Evolutionary conservation across 2,797 vertebrate genomes (phyloP).

Genomic region (Gallirallus australis): DNA sequence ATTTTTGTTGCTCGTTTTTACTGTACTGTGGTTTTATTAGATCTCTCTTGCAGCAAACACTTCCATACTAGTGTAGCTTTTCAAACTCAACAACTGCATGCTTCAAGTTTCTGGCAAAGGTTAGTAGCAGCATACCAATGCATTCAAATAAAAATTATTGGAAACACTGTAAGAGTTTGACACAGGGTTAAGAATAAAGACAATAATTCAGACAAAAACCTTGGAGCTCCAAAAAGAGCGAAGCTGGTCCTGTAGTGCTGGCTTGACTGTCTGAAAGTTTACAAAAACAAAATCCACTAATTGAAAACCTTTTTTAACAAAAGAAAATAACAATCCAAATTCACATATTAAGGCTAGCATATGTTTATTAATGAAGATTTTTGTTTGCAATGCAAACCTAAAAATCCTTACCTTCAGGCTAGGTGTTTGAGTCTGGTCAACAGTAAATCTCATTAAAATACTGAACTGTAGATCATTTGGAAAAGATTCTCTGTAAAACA

Average conservation of each 20-base stretch:
- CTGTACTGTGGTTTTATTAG: conserved; percentile 38
- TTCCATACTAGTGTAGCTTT: conserved; percentile 27
- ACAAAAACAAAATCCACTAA: conserved; percentile 82
- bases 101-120: conserved; percentile 68
- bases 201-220: conserved; percentile 83
- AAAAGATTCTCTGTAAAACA: conserved; percentile 90
- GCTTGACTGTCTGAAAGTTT: conserved; percentile 84
- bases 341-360: conserved; percentile 30
- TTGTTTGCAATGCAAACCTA: neutral
- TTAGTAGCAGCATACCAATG: conserved; percentile 78
- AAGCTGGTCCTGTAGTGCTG: conserved; percentile 84
- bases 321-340: neutral
- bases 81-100: conserved; percentile 71
- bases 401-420: conserved; percentile 91
- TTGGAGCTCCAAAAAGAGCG: conserved; percentile 85
- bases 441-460: conserved; percentile 98
- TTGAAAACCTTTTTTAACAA: conserved; percentile 57
- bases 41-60: conserved; percentile 47
- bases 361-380: neutral
- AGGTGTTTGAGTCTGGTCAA: conserved; percentile 98
- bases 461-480: conserved; percentile 97
- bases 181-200: conserved; percentile 73
- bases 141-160: conserved; percentile 72
- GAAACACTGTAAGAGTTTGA: conserved; percentile 67
- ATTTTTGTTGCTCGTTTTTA: conserved; percentile 39